Percentiles rank a stretch among this genome's conserved stretches.
Conservation (phyloP, 1,140 invertebrate species). For the Lethocerus indicus region DNA sequence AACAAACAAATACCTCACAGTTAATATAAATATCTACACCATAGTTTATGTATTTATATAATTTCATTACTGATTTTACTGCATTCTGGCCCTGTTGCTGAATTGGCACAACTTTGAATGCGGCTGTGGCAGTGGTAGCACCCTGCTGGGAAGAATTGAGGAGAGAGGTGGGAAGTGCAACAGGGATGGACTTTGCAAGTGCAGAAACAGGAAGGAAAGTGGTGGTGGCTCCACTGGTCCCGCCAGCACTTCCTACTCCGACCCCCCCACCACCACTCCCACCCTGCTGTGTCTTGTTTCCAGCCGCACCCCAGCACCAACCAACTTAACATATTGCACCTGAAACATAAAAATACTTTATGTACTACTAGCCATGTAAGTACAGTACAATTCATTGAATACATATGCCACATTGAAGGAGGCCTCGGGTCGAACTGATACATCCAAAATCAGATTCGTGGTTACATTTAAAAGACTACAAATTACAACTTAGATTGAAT, state of each 20-base stretch:
- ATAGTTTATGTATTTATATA: not conserved
- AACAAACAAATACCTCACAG: not conserved
- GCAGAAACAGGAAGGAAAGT: constrained; percentile 28
- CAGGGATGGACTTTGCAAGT: constrained; percentile 23
- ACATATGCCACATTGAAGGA: too few species aligned
- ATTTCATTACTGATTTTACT: too few species aligned
- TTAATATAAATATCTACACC: not conserved
- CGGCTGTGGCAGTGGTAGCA: not conserved
- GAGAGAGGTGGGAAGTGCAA: constrained; percentile 12
- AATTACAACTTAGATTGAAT: too few species aligned
- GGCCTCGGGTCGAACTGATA: too few species aligned
- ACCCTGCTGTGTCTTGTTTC: constrained; percentile 18
- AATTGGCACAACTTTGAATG: constrained; percentile 11
- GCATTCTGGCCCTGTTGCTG: not conserved
- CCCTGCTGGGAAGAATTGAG: too few species aligned
- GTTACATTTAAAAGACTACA: too few species aligned
- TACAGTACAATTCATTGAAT: too few species aligned
- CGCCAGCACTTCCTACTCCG: too few species aligned
- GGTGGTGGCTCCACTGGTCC: constrained; percentile 12
- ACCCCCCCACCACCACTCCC: too few species aligned
- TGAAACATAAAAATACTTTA: constrained; percentile 20
- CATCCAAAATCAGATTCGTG: too few species aligned
- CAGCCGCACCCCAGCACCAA: constrained; percentile 27
- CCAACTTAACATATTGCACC: constrained; percentile 54
- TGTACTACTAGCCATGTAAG: too few species aligned